A percentile compares a stretch with the other conserved stretches of the same genome.
Conservation (phyloP, 2,797 vertebrate genomes). For the Clarias fuscus region DNA sequence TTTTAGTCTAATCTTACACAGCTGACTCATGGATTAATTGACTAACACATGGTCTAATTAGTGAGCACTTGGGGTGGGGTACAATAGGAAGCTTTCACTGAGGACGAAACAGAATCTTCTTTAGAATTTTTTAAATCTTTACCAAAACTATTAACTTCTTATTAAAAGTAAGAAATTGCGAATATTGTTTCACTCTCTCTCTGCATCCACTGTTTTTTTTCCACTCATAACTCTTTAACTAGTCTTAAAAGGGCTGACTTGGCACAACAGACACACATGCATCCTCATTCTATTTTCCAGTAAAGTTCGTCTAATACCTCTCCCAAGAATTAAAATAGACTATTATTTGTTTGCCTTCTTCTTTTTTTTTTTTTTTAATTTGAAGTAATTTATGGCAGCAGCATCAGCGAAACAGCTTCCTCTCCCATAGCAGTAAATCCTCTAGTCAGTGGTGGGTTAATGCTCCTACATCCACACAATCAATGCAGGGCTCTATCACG, state of each 20-base stretch:
- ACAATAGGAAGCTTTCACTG: background rate
- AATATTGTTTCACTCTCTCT: background rate
- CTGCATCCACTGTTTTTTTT: background rate
- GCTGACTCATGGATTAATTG: constrained; percentile 19
- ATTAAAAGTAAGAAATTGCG: background rate
- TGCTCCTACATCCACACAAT: constrained; percentile 43
- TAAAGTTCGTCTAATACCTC: constrained; percentile 25
- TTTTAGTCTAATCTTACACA: background rate
- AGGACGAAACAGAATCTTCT: background rate
- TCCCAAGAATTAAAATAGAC: constrained; percentile 27
- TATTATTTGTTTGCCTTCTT: constrained; percentile 27
- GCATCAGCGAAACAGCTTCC: constrained; percentile 53
- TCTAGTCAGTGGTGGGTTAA: constrained; percentile 42
- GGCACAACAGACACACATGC: background rate
- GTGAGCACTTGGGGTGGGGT: background rate
- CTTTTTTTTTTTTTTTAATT: constrained; percentile 39
- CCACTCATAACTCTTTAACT: background rate
- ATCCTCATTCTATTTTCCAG: background rate
- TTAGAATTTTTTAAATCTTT: too few species aligned
- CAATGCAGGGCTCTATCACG: constrained; percentile 40
- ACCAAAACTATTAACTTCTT: background rate
- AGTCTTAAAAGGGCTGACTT: background rate
- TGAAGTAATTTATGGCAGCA: constrained; percentile 48
- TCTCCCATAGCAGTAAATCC: constrained; percentile 55
- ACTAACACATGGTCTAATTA: background rate